These are phyloP conservation scores for Hyalella azteca DNA, from an alignment of 2,888 invertebrate species.

Conservation along the genomic window DNA sequence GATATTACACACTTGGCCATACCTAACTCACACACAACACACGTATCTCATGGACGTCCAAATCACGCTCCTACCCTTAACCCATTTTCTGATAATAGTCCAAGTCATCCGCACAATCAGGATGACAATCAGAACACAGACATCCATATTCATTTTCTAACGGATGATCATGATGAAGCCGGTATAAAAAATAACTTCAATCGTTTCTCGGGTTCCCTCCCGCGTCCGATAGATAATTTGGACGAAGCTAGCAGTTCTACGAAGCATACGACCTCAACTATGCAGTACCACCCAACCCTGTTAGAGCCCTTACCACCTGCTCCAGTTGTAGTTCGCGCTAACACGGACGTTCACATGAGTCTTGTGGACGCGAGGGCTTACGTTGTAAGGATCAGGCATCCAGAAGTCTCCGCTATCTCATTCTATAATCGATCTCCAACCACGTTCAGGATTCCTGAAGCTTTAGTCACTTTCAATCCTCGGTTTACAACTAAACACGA, in stretches of 20 bases:
- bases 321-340: neutral
- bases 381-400: neutral
- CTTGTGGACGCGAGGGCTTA: neutral
- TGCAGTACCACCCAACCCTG: neutral
- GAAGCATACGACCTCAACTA: neutral
- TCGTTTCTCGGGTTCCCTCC: neutral
- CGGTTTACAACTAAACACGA: neutral
- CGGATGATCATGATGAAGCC: neutral
- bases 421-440: neutral
- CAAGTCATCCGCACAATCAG: neutral
- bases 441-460: conserved; percentile 4
- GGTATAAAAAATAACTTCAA: neutral
- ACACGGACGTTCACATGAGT: neutral
- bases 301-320: neutral
- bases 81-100: neutral
- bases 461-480: conserved; percentile 17
- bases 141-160: conserved; percentile 1
- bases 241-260: neutral
- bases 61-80: neutral
- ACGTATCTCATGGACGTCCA: neutral
- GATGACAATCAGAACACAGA: neutral
- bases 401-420: neutral
- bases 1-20: neutral
- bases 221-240: neutral
- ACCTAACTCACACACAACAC: neutral